Base-by-base conservation (phyloP, 2,797 vertebrate genomes). In the Sphaeramia orbicularis region DNA sequence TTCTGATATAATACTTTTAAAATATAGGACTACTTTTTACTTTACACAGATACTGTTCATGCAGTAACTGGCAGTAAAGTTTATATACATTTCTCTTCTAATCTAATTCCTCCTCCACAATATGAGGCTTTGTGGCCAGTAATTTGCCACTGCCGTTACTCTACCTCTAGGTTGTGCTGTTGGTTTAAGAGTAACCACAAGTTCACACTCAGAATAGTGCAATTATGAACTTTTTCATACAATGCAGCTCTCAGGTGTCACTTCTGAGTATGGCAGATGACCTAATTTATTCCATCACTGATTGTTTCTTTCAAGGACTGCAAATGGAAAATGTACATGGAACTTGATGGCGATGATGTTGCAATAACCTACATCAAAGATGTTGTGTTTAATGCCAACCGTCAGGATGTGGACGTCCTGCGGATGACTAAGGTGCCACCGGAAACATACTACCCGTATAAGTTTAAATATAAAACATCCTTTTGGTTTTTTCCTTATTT, bases 311-410 rank as follows among this genome's bases (percentile, higher is more conserved):
- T 91, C 80, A 90, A 99, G 98, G 96, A 99, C 82, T 98, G 97
- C 92, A 99, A 99, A 91, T 99, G 98, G 98, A 99, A 99, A 94
- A 96, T 98, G 95, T 99, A 99, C 89, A 93, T 99, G 95, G 98
- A 99, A 85, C 95, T 98, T 71, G 98, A 99, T 63, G 98, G 98
- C 71, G 97, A 99, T 83, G 97, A 99, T 78, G 93, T 98, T 59
- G 97, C 98, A 57, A 90, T 99, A 78, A 96, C 97, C 32, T 99
- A 99, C 90, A 99, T 99, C 91, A 99, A 97, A 93, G 97, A 99
- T 61, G 95, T 99, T 75, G 95, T 94, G 85, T 99, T 99, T 89
- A 97, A 94, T 84, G 91, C 94, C 89, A 96, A 96, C 93, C 92
- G 96, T 51, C 92, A 93, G 65, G 95, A 96, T 82, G 92, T 91